Conservation (phyloP, 2,797 vertebrate genomes). For the Pseudocheirus occidentalis region DNA sequence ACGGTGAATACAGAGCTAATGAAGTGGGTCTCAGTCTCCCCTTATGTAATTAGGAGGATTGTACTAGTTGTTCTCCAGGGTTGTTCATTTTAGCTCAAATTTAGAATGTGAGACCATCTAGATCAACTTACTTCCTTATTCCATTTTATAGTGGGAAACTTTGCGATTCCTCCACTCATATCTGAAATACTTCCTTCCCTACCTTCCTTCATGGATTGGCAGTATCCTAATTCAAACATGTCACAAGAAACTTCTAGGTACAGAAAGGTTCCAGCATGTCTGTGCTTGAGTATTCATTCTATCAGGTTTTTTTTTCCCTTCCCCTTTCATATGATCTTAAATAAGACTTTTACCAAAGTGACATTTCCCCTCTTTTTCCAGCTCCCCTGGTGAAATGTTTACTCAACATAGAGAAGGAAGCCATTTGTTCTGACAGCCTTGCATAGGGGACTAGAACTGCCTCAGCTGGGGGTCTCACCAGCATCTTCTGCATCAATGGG, state of each 20-base stretch:
- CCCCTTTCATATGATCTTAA: slow-evolving; percentile 40
- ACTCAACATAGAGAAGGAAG: background rate
- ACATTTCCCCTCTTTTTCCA: background rate
- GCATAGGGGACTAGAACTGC: background rate
- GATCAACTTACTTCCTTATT: background rate
- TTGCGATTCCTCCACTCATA: background rate
- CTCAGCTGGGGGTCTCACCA: background rate
- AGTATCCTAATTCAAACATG: background rate
- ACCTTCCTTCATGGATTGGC: accelerated
- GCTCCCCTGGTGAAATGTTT: background rate
- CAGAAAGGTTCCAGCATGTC: slow-evolving; percentile 26
- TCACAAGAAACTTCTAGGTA: background rate
- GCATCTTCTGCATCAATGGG: background rate
- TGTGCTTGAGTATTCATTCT: slow-evolving; percentile 56
- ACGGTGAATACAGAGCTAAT: background rate
- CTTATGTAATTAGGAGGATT: background rate
- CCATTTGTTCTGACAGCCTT: background rate
- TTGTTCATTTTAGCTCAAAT: background rate
- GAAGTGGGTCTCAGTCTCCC: background rate
- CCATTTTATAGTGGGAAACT: background rate
- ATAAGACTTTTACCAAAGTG: slow-evolving; percentile 56
- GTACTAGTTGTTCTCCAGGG: background rate
- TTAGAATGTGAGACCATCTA: background rate
- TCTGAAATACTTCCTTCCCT: background rate
- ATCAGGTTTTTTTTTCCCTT: slow-evolving; percentile 33